phyloP scores from a whole-genome alignment of 2,888 invertebrate species.

The Saturnia pavonia region DNA sequence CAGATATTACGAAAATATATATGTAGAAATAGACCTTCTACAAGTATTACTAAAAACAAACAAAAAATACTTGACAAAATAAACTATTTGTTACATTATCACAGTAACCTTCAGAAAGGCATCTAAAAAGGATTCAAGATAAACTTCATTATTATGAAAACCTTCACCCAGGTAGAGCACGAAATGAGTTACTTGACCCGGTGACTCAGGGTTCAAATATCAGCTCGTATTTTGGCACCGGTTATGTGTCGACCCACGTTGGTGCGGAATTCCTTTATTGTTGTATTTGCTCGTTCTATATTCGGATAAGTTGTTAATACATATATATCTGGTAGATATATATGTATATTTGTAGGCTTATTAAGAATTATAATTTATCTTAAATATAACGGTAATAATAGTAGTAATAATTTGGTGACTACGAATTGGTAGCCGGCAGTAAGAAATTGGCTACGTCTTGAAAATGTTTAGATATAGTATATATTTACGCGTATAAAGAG shows the following conservation, averaged over 20 bases:
- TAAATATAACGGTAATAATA: no score
- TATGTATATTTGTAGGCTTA: not conserved
- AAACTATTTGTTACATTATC: not conserved
- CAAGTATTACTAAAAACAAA: not conserved
- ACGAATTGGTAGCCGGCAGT: not conserved
- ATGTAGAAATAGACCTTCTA: no score
- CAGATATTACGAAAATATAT: no score
- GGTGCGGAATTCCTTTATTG: conserved; percentile 2
- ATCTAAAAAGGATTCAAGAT: conserved; percentile 1
- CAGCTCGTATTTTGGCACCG: not conserved
- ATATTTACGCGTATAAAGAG: not conserved
- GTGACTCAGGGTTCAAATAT: conserved; percentile 14
- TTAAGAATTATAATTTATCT: not conserved
- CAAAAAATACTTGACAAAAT: not conserved
- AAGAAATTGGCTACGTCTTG: not conserved
- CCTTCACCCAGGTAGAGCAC: not conserved
- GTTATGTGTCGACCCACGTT: conserved; percentile 10
- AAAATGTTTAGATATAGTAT: not conserved
- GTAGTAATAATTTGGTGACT: no score
- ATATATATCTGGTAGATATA: not conserved
- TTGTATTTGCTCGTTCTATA: not conserved
- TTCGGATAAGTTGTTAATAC: not conserved
- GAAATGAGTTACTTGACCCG: conserved; percentile 5
- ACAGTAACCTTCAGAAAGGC: not conserved
- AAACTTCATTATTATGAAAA: conserved; percentile 6